Base-by-base conservation (phyloP, 1,140 invertebrate genomes). In the Drosophila nigromelanica region DNA sequence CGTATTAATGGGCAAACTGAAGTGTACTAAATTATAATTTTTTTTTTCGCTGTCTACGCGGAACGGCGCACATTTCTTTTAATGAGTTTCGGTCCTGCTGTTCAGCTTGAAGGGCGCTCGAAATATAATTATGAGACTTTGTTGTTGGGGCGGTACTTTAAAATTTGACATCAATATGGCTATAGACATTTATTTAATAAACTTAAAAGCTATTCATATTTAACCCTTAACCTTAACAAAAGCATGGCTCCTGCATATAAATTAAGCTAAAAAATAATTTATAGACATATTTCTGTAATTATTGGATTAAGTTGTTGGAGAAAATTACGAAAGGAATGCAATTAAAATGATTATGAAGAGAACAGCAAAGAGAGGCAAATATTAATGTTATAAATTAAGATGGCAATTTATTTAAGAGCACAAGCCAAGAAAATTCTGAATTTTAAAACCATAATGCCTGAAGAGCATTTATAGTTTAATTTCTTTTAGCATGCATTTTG, bases 91-190 rank as follows among this genome's bases (percentile, higher is more conserved):
- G 42, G 59, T 43, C 47, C 68, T 64, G 48, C 62, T 64, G 68
- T 14, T 76, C 62, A 60, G 66, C 55, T 60, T 78, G 51, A 78
- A 87, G 78, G 73, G 78, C 61, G 71, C 82, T 82, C 42, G 40
- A 86, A 82, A 87, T 87, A 68, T 86, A 87, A 86, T 86, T 87
- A 82, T 62, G 67, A 74, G 67, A 72, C 64, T 73, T 68, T 80
- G 47, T 68, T 35, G 33, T 71, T 37, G 27, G 18, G 4, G 8
- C n/a, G 14, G 40, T 30, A 37, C 50, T 43, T 45, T 33, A 61
- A 69, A 69, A 69, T 3, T 39, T 55, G n/a, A 35, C 51, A 64
- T 64, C 51, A 66, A 66, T 67, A 47, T 18, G 56, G 21, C 21
- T 21, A 47, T 48, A 33, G 24, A 66, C 52, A 66, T 82, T 82